Conservation (phyloP, 2,797 vertebrate species). For the Bothrops alternatus region DNA sequence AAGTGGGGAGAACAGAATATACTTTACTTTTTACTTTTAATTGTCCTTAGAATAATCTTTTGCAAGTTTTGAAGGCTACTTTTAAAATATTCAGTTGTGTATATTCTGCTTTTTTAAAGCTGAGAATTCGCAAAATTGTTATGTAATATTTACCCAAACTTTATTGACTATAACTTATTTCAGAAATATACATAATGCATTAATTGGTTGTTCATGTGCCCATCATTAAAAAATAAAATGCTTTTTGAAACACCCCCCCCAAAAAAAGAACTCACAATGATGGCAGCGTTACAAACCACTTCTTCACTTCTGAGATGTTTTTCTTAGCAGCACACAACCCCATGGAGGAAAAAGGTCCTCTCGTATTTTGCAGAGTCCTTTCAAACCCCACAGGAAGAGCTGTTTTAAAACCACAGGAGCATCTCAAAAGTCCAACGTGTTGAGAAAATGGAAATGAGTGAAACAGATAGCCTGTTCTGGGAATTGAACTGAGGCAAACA, state of each 20-base stretch:
- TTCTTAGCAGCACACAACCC: neutral
- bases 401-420: neutral
- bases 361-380: neutral
- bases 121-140: constrained; percentile 65
- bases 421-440: neutral
- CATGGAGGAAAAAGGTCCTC: neutral
- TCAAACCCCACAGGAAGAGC: neutral
- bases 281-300: neutral
- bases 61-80: constrained; percentile 63
- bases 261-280: neutral
- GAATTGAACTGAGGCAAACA: neutral
- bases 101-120: constrained; percentile 66
- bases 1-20: constrained; percentile 51
- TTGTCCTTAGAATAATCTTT: constrained; percentile 57
- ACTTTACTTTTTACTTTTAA: constrained; percentile 37
- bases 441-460: neutral
- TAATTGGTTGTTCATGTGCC: constrained; percentile 53
- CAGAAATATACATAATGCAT: constrained; percentile 60
- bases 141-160: constrained; percentile 66
- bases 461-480: neutral
- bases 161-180: constrained; percentile 65
- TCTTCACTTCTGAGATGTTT: neutral
- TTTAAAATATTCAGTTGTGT: constrained; percentile 63
- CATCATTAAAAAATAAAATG: constrained; percentile 65
- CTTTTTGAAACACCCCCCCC: constrained; percentile 33